Percentiles rank a stretch among this genome's conserved stretches.
These are phyloP conservation scores for Actinemys pallida DNA, from an alignment of 2,113 vertebrate genomes.

Conservation along the genomic window DNA sequence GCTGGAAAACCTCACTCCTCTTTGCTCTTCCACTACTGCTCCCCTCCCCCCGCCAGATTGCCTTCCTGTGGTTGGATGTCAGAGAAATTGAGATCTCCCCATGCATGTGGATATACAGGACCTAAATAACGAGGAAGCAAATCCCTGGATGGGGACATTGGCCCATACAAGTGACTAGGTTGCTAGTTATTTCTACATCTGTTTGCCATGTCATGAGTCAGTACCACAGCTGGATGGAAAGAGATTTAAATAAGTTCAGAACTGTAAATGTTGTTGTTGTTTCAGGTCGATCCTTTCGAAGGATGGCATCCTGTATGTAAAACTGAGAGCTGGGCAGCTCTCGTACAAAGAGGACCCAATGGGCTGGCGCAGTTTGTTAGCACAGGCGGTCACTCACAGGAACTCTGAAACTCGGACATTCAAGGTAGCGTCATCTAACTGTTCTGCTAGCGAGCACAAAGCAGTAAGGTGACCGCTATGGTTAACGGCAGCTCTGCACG, in stretches of 20 bases:
- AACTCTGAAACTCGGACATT: slow-evolving; percentile 89
- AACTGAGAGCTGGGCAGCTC: slow-evolving; percentile 94
- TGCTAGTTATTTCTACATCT: accelerated
- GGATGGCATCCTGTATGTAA: slow-evolving; percentile 95
- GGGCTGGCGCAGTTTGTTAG: slow-evolving; percentile 95
- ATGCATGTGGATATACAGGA: accelerated
- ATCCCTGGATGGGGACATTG: accelerated
- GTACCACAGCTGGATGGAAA: not conserved
- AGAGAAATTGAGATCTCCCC: not conserved
- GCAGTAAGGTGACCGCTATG: not conserved
- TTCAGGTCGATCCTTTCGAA: slow-evolving; percentile 92
- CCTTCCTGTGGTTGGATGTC: not conserved
- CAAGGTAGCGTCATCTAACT: slow-evolving; percentile 82
- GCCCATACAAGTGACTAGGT: accelerated
- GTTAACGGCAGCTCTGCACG: too few relatives aligned
- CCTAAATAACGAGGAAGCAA: not conserved
- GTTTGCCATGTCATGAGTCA: accelerated
- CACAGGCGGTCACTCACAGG: slow-evolving; percentile 88
- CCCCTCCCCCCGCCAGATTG: not conserved
- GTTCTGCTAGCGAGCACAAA: not conserved
- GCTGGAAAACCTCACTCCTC: not conserved
- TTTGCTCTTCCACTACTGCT: not conserved
- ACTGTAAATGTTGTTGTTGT: accelerated
- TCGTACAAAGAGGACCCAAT: slow-evolving; percentile 98
- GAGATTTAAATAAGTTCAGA: not conserved